Conservation (phyloP, 1,140 invertebrate genomes). For the Dendroctonus valens region DNA sequence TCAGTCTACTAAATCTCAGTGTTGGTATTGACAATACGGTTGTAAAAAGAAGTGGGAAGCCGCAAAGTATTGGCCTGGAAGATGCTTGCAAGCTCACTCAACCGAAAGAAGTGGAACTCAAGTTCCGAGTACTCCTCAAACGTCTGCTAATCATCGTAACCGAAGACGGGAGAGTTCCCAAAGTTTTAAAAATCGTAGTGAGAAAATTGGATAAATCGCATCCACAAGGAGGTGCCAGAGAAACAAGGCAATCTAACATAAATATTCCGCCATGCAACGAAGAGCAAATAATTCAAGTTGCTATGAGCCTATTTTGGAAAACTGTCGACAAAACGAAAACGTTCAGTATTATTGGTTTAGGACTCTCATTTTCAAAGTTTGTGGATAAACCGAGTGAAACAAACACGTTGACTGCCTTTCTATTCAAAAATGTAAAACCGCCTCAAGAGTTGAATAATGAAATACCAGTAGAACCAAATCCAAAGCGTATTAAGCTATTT, state of each 20-base stretch:
- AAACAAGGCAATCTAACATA: conserved; percentile 70
- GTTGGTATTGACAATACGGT: conserved; percentile 67
- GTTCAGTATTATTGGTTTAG: conserved; percentile 74
- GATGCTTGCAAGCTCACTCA: conserved; percentile 67
- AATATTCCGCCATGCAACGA: conserved; percentile 62
- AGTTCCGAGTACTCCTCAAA: conserved; percentile 63
- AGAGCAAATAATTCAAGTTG: conserved; percentile 64
- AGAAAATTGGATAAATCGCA: conserved; percentile 63
- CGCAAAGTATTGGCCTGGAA: conserved; percentile 71
- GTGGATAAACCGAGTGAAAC: conserved; percentile 63
- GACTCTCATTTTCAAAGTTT: conserved; percentile 76
- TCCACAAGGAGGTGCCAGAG: conserved; percentile 61
- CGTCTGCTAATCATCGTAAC: conserved; percentile 67
- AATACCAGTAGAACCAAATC: too few relatives aligned
- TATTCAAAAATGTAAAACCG: conserved; percentile 56
- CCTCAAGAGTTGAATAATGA: too few relatives aligned
- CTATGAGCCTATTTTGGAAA: conserved; percentile 73
- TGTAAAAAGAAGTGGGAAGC: conserved; percentile 69
- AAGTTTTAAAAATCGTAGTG: conserved; percentile 69
- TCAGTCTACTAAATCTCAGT: conserved; percentile 65
- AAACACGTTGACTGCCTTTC: conserved; percentile 69
- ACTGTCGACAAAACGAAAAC: conserved; percentile 68
- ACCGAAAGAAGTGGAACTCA: conserved; percentile 68
- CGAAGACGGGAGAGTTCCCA: conserved; percentile 74
- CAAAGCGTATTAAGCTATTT: too few relatives aligned